These are phyloP conservation scores for Zaprionus kolodkinae DNA, from an alignment of 1,140 invertebrate species.

Conservation along the genomic window DNA sequence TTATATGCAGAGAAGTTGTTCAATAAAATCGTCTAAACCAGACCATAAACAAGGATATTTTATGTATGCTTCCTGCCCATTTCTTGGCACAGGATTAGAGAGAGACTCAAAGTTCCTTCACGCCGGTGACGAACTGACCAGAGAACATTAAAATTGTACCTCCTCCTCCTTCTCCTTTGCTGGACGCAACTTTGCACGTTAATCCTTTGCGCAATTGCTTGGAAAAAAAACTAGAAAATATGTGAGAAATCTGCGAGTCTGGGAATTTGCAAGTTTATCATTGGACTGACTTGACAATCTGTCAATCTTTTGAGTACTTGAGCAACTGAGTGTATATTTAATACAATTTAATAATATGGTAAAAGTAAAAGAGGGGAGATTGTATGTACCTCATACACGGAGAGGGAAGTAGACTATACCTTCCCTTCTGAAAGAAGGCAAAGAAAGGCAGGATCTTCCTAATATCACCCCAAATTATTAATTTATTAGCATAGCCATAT, in stretches of 20 bases:
- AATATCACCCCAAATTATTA: too few species aligned
- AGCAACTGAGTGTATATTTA: neutral
- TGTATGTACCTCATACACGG: too few species aligned
- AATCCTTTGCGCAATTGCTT: slow-evolving; percentile 52
- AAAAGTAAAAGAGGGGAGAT: too few species aligned
- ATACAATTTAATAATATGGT: too few species aligned
- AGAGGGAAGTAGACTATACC: too few species aligned
- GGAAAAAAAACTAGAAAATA: slow-evolving; percentile 43
- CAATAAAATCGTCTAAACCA: slow-evolving; percentile 83
- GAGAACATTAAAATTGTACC: slow-evolving; percentile 33
- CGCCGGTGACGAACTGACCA: slow-evolving; percentile 38
- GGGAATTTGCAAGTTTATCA: neutral
- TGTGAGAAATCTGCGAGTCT: slow-evolving; percentile 17
- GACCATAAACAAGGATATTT: slow-evolving; percentile 83
- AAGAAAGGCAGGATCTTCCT: too few species aligned
- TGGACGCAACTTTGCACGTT: slow-evolving; percentile 50
- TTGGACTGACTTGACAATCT: slow-evolving; percentile 12
- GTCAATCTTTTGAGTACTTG: slow-evolving; percentile 18
- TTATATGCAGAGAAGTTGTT: slow-evolving; percentile 84
- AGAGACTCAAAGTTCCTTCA: neutral
- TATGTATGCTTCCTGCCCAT: slow-evolving; percentile 61
- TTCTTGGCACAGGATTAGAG: slow-evolving; percentile 60
- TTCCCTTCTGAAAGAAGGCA: too few species aligned
- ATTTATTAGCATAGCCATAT: too few species aligned
- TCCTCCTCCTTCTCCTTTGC: slow-evolving; percentile 18